phyloP scores from a whole-genome alignment of 2,113 vertebrate genomes.

The Sorex fumeus region DNA sequence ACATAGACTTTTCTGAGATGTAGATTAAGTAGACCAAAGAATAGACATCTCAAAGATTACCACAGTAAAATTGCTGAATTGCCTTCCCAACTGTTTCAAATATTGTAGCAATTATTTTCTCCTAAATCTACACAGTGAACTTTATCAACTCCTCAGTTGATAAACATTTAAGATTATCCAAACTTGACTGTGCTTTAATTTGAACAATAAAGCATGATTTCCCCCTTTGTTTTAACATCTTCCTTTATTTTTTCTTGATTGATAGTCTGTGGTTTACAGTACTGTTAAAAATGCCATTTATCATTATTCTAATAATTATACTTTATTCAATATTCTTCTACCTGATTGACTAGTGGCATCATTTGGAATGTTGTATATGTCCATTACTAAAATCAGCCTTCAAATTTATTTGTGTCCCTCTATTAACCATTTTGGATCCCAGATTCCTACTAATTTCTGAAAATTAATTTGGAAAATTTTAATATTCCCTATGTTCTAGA shows the following conservation, averaged over 20 bases:
- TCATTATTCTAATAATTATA: background rate
- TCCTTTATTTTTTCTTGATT: too few species aligned
- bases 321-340: background rate
- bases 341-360: background rate
- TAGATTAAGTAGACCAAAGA: background rate
- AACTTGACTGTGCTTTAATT: background rate
- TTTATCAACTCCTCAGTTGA: too few species aligned
- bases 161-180: background rate
- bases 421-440: background rate
- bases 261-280: too few species aligned
- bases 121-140: background rate
- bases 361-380: background rate
- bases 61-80: background rate
- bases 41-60: background rate
- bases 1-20: background rate
- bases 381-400: background rate
- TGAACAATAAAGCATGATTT: background rate
- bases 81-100: background rate
- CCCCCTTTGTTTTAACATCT: too few species aligned
- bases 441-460: constrained; percentile 5
- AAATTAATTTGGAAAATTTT: background rate
- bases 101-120: background rate
- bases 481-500: background rate
- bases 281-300: background rate
- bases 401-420: background rate